Evolutionary conservation across 2,113 vertebrate species (phyloP).

Genomic region (Chrysochloris asiatica): DNA sequence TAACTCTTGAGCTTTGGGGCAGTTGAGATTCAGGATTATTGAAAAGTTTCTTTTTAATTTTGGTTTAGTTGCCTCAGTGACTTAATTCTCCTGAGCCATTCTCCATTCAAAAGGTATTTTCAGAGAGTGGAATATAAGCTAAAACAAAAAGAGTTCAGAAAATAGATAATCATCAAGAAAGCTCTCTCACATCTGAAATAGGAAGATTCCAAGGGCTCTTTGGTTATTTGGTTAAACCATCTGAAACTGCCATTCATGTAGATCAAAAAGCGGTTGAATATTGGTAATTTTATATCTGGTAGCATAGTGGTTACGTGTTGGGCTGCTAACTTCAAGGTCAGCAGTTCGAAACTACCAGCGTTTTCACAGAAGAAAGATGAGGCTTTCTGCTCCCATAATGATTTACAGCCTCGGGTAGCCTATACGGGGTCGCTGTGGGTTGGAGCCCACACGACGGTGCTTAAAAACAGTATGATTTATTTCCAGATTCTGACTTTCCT

Average conservation of each 20-base stretch:
- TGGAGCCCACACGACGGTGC: too few species aligned
- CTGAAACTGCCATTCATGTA: neutral
- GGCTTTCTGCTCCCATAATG: too few species aligned
- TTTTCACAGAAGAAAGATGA: too few species aligned
- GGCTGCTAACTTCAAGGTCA: too few species aligned
- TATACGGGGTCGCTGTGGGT: too few species aligned
- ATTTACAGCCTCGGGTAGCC: too few species aligned
- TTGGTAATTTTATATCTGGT: neutral
- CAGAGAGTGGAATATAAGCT: neutral
- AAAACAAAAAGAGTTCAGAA: too few species aligned
- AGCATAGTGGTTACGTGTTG: too few species aligned
- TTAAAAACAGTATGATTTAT: neutral
- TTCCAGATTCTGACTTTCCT: neutral
- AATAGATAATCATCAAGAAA: too few species aligned
- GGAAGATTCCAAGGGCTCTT: neutral
- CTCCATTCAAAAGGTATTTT: constrained; percentile 50
- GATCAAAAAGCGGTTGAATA: neutral
- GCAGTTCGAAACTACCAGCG: too few species aligned
- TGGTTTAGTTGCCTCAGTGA: neutral
- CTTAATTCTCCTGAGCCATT: neutral
- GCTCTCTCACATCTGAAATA: neutral
- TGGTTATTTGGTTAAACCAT: neutral
- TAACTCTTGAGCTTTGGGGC: neutral
- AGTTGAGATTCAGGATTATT: neutral
- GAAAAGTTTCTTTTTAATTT: constrained; percentile 53